phyloP scores from a whole-genome alignment of 2,888 invertebrate species.

The Emesis furor region DNA sequence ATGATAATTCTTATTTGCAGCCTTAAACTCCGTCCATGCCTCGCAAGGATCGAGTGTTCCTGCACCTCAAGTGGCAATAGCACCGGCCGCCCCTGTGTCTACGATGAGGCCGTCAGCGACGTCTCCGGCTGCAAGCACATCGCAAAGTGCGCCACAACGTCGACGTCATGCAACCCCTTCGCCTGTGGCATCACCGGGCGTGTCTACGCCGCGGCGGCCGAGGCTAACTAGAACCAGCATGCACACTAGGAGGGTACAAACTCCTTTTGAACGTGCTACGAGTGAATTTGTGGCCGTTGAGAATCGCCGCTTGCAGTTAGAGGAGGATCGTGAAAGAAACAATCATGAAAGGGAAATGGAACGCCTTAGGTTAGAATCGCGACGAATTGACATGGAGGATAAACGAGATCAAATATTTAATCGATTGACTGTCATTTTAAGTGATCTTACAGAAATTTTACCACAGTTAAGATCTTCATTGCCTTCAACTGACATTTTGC shows the following conservation, averaged over 20 bases:
- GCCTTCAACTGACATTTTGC: background rate
- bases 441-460: slow-evolving; percentile 26
- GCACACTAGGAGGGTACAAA: background rate
- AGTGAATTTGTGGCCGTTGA: slow-evolving; percentile 31
- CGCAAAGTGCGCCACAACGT: no score
- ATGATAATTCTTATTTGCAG: no score
- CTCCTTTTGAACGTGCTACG: slow-evolving; percentile 26
- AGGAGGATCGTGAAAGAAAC: slow-evolving; percentile 25
- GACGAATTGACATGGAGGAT: slow-evolving; percentile 27
- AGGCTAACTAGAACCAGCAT: background rate
- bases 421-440: slow-evolving; percentile 36
- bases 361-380: background rate
- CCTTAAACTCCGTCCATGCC: no score
- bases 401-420: background rate
- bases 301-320: background rate
- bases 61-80: no score
- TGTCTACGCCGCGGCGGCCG: slow-evolving; percentile 21
- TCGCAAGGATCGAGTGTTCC: no score
- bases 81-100: no score
- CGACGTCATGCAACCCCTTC: background rate
- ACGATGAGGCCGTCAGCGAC: background rate
- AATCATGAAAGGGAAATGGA: slow-evolving; percentile 26
- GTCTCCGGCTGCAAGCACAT: background rate
- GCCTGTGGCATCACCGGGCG: background rate
- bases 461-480: background rate